Base-by-base conservation (phyloP, 2,888 invertebrate genomes). In the Meganola albula region DNA sequence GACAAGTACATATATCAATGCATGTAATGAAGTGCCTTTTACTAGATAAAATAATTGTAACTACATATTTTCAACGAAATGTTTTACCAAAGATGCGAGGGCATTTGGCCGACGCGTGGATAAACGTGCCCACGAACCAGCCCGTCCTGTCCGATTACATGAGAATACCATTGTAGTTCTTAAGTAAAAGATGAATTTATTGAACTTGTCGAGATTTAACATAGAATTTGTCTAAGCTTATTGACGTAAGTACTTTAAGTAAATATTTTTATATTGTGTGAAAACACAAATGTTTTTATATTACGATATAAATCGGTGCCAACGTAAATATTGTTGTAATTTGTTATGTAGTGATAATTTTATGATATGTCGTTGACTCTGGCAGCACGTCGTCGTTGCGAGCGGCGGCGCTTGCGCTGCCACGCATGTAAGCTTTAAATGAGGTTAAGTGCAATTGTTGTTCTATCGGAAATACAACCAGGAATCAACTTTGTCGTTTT, bases 291-390 rank as follows among this genome's bases (percentile, higher is more conserved):
- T 75, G 73, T 80, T 83, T 77, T 77, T 78, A 71, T 76, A 74
- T 72, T 60, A 73, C 57, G 74, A 72, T 77, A 70, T 75, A 65
- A 79, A 77, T 77, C 66, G 84, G 84, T 85, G 84, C 84, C 84
- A 85, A 85, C 82, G 79, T 83, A 74, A 82, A 77, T 72, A 78
- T 79, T 82, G 82, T 83, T 84, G 79, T 84, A 82, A 79, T 79
- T 80, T 84, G 83, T 84, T 85, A 84, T 80, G 70, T 84, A 84
- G 80, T 82, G 69, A 74, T 77, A 75, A 72, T 80, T 78, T 73
- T 76, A 83, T 80, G 71, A 72, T 65, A 70, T 74, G 69, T 69
- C 72, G 79, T 83, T 77, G 82, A 77, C 67, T 78, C 73, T 75
- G 76, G 73, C 63, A 59, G 71, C 73, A 63, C 65, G 67, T 60